Evolutionary conservation across 2,888 invertebrate genomes (phyloP), one percentile per base, ranked within the genome.

Genomic region (Pristionchus exspectatus): DNA sequence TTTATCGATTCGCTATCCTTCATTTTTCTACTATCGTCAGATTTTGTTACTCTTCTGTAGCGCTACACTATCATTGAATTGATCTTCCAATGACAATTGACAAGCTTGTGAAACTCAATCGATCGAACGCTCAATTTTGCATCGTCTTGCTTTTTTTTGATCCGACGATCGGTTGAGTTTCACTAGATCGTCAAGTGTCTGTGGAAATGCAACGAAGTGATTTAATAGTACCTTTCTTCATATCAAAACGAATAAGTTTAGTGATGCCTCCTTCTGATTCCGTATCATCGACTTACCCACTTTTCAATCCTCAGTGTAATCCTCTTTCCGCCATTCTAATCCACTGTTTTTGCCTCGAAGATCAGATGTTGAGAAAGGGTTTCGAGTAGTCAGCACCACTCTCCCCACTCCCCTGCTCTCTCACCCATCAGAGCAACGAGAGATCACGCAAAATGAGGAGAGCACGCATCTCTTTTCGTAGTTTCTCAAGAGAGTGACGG

Each of bases 281-380:
- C 10, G 30, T 27, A 72, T 63, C 63, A 30, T 72, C 30, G 30
- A 24, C 38, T 21, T 1, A 74, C 38, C 24, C n/a, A 63, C n/a
- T 24, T 63, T 63, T 63, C 24, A 24, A 63, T 77, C 77, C 44
- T 30, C 59, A n/a, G 30, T 30, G 54, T 84, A 54, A 59, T 84
- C 84, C 54, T 24, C n/a, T n/a, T n/a, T n/a, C 33, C 56, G 54
- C 27, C 27, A 38, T 74, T 74, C 74, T 74, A 74, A 74, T 74
- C 74, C 74, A 24, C 18, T 38, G n/a, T 27, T 54, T 56, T 50
- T 84, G 10, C 30, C 33, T n/a, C 84, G n/a, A 2, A 3, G 59
- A 59, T 56, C 84, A 84, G 54, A 84, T 54, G 56, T 24, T 56
- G 84, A 54, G 50, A 54, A 38, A 24, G 21, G 54, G 59, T 54